Evolutionary conservation across 2,113 vertebrate genomes (phyloP).

Genomic region (Aegotheles bennettii): DNA sequence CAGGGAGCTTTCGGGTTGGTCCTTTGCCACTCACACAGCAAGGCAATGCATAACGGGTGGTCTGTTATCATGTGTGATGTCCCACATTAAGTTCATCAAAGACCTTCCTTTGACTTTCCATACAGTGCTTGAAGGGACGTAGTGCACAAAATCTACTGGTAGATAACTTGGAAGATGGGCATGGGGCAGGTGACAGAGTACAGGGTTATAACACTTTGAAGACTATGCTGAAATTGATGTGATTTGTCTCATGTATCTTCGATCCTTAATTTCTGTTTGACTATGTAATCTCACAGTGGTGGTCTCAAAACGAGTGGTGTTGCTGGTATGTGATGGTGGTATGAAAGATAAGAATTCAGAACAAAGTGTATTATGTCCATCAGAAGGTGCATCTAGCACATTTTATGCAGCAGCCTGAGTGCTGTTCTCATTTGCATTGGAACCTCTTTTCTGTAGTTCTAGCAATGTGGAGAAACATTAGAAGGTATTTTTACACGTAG

Average conservation of each 20-base stretch:
- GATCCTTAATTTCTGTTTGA: background rate
- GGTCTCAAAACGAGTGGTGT: background rate
- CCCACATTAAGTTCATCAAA: background rate
- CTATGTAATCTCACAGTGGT: background rate
- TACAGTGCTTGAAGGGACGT: fast-evolving
- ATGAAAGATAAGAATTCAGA: background rate
- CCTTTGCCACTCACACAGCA: background rate
- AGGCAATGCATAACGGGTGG: background rate
- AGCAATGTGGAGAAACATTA: background rate
- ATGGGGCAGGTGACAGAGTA: background rate
- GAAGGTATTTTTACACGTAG: background rate
- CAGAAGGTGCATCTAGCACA: background rate
- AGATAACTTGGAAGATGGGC: background rate
- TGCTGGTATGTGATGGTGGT: background rate
- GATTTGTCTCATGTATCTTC: background rate
- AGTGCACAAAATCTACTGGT: fast-evolving
- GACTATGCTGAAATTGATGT: background rate
- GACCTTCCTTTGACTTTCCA: background rate
- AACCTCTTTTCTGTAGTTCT: background rate
- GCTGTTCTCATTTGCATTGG: background rate
- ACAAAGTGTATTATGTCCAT: background rate
- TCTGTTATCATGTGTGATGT: background rate
- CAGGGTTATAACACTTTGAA: background rate
- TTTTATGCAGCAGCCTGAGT: background rate
- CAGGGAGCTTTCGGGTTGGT: background rate